Evolutionary conservation across 1,140 invertebrate species (phyloP), one percentile per base, ranked within the genome.

Genomic region (Ceratina calcarata): DNA sequence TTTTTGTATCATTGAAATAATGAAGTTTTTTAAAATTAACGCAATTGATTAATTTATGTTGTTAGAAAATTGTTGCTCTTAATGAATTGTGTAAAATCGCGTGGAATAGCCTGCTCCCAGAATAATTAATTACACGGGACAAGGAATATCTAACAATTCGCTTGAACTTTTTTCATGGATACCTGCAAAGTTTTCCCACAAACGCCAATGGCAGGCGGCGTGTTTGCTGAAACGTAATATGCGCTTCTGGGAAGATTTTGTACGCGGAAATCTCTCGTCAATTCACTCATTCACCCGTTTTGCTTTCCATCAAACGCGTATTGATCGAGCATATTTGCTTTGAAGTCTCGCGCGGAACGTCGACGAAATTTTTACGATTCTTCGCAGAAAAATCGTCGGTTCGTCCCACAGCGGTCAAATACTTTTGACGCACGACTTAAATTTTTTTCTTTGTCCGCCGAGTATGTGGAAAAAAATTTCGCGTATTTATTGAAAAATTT

Each of bases 221-320:
- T 61, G 55, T 74, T 65, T 74, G 49, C 24, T 0, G 27, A 45
- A 74, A 22, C n/a, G 18, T 74, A 55, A 55, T 62, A 6, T 6
- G n/a, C 32, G 18, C 22, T 73, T 74, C 53, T 49, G 2, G n/a
- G 53, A 75, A 75, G 18, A 66, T 67, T 24, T 65, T 27, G 51
- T 37, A 53, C 24, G 71, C 45, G 18, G 6, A 24, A 49, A 3
- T 32, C 4, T n/a, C n/a, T n/a, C 1, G 16, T 15, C 15, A 15
- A 22, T 51, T 24, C 18, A 16, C 27, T 45, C 37, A 45, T 45
- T 45, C 37, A 45, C 10, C 27, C 2, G 0, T 8, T 16, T 10
- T 53, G 3, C 61, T 53, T 53, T 62, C 18, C 57, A 4, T 60
- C n/a, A 20, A 22, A 2, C 20, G 16, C 3, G 51, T 3, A 66